Percentiles rank a stretch among this genome's conserved stretches.
Conservation (phyloP, 92 coral and sea anemone genomes). For the Epizoanthus ramosus region DNA sequence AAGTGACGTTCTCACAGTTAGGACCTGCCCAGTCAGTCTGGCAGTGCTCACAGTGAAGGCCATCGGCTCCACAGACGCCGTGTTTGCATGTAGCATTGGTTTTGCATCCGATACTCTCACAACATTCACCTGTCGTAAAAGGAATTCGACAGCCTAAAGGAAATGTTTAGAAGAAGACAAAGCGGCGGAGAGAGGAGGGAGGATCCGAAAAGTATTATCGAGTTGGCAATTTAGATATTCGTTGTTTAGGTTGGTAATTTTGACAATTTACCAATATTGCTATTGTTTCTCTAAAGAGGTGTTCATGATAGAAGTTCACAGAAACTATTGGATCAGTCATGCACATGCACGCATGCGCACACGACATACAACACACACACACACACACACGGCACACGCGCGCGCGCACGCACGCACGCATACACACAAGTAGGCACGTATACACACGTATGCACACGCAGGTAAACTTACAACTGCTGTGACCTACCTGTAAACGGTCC, state of each 20-base stretch:
- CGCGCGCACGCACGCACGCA: too few species aligned
- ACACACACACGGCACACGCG: too few species aligned
- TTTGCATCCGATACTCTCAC: slow-evolving; percentile 78
- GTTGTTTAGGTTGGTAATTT: too few species aligned
- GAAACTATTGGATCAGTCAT: too few species aligned
- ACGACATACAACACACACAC: too few species aligned
- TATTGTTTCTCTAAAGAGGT: too few species aligned
- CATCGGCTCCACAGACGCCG: slow-evolving; percentile 78
- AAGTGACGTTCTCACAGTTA: slow-evolving; percentile 70
- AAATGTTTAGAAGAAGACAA: background rate
- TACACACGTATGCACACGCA: too few species aligned
- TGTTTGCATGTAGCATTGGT: slow-evolving; percentile 80
- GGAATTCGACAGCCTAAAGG: background rate
- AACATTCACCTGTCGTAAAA: slow-evolving; percentile 67
- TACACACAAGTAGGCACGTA: too few species aligned
- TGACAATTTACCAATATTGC: too few species aligned
- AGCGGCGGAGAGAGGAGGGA: background rate
- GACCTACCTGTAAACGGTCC: slow-evolving; percentile 42
- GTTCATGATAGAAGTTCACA: too few species aligned
- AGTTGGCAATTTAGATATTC: too few species aligned
- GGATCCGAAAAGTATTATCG: background rate
- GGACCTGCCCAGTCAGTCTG: slow-evolving; percentile 79
- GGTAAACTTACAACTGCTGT: background rate
- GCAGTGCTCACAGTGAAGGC: slow-evolving; percentile 65
- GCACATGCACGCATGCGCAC: too few species aligned